Evolutionary conservation across 2,888 invertebrate species (phyloP).

Genomic region (Metopia argyrocephala): DNA sequence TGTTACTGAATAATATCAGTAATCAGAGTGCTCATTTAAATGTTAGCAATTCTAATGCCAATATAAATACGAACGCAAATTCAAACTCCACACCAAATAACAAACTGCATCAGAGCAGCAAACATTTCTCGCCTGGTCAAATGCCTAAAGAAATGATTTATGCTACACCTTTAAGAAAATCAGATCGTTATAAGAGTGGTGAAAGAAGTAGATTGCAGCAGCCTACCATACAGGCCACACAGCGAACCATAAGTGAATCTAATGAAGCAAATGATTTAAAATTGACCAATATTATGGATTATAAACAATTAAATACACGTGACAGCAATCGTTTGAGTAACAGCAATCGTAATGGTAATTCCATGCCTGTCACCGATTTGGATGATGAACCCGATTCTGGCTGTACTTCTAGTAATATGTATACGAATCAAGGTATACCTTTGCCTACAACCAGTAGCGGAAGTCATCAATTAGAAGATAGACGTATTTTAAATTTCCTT

Average conservation of each 20-base stretch:
- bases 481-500: slow-evolving; percentile 78
- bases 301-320: slow-evolving; percentile 71
- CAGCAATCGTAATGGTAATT: slow-evolving; percentile 73
- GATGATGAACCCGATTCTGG: slow-evolving; percentile 73
- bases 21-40: slow-evolving; percentile 72
- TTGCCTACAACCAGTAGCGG: slow-evolving; percentile 50
- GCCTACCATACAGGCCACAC: slow-evolving; percentile 47
- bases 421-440: slow-evolving; percentile 66
- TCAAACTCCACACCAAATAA: slow-evolving; percentile 63
- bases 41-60: slow-evolving; percentile 50
- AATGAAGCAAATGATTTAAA: slow-evolving; percentile 69
- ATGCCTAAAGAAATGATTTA: slow-evolving; percentile 78
- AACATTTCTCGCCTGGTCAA: slow-evolving; percentile 64
- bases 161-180: slow-evolving; percentile 78
- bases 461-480: slow-evolving; percentile 76
- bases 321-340: slow-evolving; percentile 73
- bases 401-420: slow-evolving; percentile 71
- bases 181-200: slow-evolving; percentile 77
- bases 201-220: slow-evolving; percentile 71
- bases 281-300: slow-evolving; percentile 74
- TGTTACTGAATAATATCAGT: slow-evolving; percentile 72
- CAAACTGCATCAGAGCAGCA: slow-evolving; percentile 51
- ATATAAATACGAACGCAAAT: slow-evolving; percentile 55
- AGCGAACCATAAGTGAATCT: slow-evolving; percentile 42
- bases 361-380: slow-evolving; percentile 73